phyloP scores from a whole-genome alignment of 2,888 invertebrate genomes.

The Ceraclea dissimilis region DNA sequence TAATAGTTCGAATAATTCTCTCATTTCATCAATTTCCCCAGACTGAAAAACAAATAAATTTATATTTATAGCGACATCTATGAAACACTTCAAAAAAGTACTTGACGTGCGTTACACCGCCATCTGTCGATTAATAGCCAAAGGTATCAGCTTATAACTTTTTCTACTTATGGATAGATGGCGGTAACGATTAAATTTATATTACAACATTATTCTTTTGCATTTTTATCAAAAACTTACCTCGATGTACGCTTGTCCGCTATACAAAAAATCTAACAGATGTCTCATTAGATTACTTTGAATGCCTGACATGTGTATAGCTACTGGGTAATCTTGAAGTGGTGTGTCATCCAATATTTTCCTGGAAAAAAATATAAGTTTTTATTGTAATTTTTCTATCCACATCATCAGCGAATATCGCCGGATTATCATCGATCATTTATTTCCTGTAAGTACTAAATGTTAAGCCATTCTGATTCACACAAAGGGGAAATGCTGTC shows the following conservation, averaged over 20 bases:
- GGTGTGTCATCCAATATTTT: constrained; percentile 67
- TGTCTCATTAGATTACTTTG: constrained; percentile 72
- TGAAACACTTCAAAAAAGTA: not conserved
- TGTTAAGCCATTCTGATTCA: too few relatives aligned
- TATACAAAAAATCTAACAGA: constrained; percentile 77
- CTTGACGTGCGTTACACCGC: not conserved
- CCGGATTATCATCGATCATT: too few relatives aligned
- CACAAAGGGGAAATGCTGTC: too few relatives aligned
- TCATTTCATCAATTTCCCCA: constrained; percentile 73
- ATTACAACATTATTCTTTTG: not conserved
- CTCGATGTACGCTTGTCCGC: constrained; percentile 76
- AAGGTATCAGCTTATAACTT: not conserved
- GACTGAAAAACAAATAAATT: constrained; percentile 49
- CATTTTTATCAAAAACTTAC: constrained; percentile 38
- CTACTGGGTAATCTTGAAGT: constrained; percentile 61
- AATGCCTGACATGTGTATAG: constrained; percentile 79
- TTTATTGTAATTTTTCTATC: not conserved
- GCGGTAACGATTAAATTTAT: constrained; percentile 10
- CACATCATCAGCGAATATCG: too few relatives aligned
- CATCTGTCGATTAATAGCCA: not conserved
- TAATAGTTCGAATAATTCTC: constrained; percentile 72
- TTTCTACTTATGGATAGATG: not conserved
- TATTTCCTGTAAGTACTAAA: too few relatives aligned
- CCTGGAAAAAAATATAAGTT: constrained; percentile 33
- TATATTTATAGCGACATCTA: not conserved